Evolutionary conservation across 53 echinoderm and acorn worm genomes (phyloP), one percentile per base, ranked within the genome.

Genomic region (Astropecten irregularis): DNA sequence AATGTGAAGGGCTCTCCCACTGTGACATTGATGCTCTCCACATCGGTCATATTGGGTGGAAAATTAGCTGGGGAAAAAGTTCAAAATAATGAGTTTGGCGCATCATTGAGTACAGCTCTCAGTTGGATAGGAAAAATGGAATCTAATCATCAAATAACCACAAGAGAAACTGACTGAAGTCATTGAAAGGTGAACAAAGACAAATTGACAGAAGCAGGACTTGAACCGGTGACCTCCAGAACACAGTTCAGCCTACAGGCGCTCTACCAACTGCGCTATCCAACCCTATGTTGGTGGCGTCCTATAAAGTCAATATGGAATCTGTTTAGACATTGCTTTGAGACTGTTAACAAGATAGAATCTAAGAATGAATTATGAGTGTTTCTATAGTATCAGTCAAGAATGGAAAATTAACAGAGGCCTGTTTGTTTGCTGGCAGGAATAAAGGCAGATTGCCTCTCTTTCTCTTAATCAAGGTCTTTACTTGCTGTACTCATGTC

Each of bases 31-130:
- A 82, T 82, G 33, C 5, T 10, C 7, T 66, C 46, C 14, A 73
- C 26, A 61, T 35, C 66, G 0, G 74, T 86, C 21, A 86, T 58
- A 52, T 76, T 74, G 15, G 86, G 86, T 9, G 86, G 76, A 37
- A 65, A 86, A 29, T 86, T 86, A 21, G 86, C 86, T 86, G 52
- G 15, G 31, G 40, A 66, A 49, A 14, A 58, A 30, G 34, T 8
- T 35, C 30, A 2, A 63, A 15, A 18, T 18, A 14, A 32, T 63
- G 34, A 32, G n/a, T n/a, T n/a, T n/a, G n/a, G n/a, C n/a, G 8
- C 21, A 51, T 18, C 21, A 19, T 32, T 34, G 16, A 15, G 11
- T 33, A 15, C 30, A 36, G 35, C 16, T 16, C 31, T 21, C 18
- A 51, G 21, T 21, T 21, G 4, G 11, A 14, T 27, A 10, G n/a